Conservation (phyloP, 2,797 vertebrate genomes). For the Acipenser ruthenus region DNA sequence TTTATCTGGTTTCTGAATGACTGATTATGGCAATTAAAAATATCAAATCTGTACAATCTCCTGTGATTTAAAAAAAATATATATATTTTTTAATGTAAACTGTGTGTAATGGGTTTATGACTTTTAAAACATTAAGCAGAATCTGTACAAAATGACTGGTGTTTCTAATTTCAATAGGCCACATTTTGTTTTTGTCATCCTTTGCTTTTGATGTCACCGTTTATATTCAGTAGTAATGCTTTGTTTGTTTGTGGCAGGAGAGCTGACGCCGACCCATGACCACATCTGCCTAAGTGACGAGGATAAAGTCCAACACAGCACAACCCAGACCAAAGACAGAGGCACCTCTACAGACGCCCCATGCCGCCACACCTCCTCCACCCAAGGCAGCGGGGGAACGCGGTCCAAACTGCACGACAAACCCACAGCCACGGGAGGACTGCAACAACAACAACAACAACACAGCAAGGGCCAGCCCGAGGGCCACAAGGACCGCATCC, state of each 20-base stretch:
- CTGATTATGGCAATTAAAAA: no score
- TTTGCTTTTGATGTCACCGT: no score
- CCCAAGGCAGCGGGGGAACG: slow-evolving; percentile 48
- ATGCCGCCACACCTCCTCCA: slow-evolving; percentile 67
- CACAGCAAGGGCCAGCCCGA: slow-evolving; percentile 49
- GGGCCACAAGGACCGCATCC: slow-evolving; percentile 76
- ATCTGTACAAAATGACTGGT: no score
- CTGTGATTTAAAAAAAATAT: no score
- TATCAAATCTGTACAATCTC: no score
- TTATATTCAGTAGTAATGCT: not conserved
- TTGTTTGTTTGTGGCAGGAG: slow-evolving; percentile 55
- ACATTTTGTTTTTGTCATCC: no score
- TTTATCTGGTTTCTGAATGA: no score
- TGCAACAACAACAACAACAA: slow-evolving; percentile 14
- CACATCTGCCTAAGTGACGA: slow-evolving; percentile 93
- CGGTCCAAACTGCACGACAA: slow-evolving; percentile 47
- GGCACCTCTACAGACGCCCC: slow-evolving; percentile 88
- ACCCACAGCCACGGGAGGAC: slow-evolving; percentile 38
- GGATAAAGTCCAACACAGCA: slow-evolving; percentile 74
- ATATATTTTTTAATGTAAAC: no score
- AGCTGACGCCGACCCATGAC: slow-evolving; percentile 79
- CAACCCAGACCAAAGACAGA: slow-evolving; percentile 83
- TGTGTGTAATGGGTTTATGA: no score
- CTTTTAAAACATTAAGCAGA: no score
- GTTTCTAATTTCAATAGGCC: no score